Evolutionary conservation across 2,113 vertebrate genomes (phyloP).

Genomic region (Ciconia boyciana): DNA sequence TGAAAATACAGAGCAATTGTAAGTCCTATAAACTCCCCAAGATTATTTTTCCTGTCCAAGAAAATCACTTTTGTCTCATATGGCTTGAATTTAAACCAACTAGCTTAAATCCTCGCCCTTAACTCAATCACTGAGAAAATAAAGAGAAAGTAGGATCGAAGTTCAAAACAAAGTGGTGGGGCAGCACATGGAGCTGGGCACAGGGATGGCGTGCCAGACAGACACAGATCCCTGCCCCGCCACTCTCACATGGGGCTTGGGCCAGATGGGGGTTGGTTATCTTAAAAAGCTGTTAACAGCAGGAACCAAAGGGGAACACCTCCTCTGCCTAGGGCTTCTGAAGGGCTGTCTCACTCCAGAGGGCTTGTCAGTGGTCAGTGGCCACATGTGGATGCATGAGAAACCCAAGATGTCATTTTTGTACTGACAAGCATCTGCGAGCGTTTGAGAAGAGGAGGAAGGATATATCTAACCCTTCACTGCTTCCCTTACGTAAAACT

Average conservation of each 20-base stretch:
- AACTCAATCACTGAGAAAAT: constrained; percentile 39
- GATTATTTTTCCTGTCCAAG: constrained; percentile 56
- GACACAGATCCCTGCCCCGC: neutral
- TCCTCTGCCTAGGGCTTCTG: neutral
- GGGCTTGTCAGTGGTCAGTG: neutral
- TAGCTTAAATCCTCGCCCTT: constrained; percentile 24
- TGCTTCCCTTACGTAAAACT: neutral
- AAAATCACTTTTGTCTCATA: constrained; percentile 64
- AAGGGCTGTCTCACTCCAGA: neutral
- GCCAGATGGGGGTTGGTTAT: neutral
- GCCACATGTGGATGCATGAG: accelerated
- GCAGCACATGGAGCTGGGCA: neutral
- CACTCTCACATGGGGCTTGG: neutral
- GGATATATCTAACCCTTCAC: neutral
- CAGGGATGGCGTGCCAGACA: neutral
- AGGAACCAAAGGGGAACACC: neutral
- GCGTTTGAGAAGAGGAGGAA: neutral
- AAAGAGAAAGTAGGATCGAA: neutral
- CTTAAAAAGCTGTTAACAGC: neutral
- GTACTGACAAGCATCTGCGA: neutral
- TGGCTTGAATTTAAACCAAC: constrained; percentile 63
- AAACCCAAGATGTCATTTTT: neutral
- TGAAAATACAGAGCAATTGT: constrained; percentile 56
- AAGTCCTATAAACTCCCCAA: constrained; percentile 51
- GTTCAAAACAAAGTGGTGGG: neutral